phyloP scores from a whole-genome alignment of 2,888 invertebrate species.

The Chrysolina americana region DNA sequence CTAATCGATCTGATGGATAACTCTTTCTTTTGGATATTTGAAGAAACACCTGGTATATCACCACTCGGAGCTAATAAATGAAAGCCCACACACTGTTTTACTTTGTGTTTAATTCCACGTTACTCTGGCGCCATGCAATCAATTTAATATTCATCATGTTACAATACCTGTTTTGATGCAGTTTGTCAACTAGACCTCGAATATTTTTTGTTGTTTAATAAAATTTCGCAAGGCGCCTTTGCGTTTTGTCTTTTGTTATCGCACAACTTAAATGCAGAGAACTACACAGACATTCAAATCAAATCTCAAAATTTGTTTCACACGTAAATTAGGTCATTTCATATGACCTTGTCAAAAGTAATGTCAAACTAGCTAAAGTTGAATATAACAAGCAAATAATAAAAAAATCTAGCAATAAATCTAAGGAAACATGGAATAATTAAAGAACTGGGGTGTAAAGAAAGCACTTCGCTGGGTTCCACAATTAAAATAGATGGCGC shows the following conservation, averaged over 20 bases:
- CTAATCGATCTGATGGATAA: too few species aligned
- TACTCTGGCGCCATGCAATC: constrained; percentile 6
- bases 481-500: too few species aligned
- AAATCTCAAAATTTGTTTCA: background rate
- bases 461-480: too few species aligned
- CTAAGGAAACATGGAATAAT: too few species aligned
- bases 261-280: background rate
- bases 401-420: too few species aligned
- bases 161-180: constrained; percentile 5
- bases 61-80: background rate
- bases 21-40: too few species aligned
- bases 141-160: constrained; percentile 16
- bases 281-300: too few species aligned
- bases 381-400: too few species aligned
- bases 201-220: background rate
- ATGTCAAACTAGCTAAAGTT: too few species aligned
- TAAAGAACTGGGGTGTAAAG: too few species aligned
- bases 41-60: too few species aligned
- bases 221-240: background rate
- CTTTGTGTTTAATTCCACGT: constrained; percentile 1
- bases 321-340: background rate
- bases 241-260: background rate
- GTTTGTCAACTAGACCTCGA: background rate
- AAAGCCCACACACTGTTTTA: background rate
- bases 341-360: too few species aligned